A percentile compares a stretch with the other conserved stretches of the same genome.
Conservation (phyloP, 2,113 vertebrate species). For the Pandion haliaetus region DNA sequence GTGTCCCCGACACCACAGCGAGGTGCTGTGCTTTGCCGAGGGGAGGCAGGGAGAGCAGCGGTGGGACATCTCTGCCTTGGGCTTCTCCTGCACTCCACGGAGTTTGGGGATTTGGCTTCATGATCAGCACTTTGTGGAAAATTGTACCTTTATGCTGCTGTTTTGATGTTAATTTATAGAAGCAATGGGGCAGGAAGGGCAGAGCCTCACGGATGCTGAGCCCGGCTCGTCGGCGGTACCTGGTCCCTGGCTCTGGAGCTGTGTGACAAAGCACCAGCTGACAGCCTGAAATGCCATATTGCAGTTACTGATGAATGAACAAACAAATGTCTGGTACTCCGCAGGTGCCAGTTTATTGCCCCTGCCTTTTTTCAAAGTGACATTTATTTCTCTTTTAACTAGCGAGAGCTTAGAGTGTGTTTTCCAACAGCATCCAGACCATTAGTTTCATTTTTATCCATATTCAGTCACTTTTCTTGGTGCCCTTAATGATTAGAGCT, state of each 20-base stretch:
- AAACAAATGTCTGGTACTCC: neutral
- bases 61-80: neutral
- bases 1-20: fast-evolving
- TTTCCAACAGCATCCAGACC: neutral
- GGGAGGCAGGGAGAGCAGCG: neutral
- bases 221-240: fast-evolving
- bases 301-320: neutral
- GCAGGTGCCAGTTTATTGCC: neutral
- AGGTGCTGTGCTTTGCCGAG: fast-evolving
- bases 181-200: neutral
- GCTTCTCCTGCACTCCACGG: neutral
- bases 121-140: neutral
- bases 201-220: neutral
- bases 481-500: neutral
- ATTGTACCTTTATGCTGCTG: neutral
- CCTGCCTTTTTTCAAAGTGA: neutral
- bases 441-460: neutral
- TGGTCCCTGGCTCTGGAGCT: fast-evolving
- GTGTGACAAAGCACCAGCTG: neutral
- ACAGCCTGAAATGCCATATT: neutral
- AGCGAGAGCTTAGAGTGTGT: neutral
- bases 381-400: neutral
- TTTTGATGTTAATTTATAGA: neutral
- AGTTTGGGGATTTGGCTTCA: neutral
- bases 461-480: neutral